Evolutionary conservation across 2,888 invertebrate genomes (phyloP), one percentile per base, ranked within the genome.

Genomic region (Marasmarcha lunaedactyla): DNA sequence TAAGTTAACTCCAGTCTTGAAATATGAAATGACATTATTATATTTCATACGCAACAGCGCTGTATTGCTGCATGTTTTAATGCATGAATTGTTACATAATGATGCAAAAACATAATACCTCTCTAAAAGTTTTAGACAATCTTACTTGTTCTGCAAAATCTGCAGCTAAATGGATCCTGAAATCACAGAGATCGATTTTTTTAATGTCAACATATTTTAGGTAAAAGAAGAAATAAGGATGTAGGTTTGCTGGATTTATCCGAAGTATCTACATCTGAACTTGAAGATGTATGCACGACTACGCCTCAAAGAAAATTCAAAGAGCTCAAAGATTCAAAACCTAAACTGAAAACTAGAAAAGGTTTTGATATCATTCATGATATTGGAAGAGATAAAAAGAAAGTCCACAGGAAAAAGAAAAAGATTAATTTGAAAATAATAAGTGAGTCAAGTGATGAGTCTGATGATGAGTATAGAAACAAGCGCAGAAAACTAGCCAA

Each of bases 401-500:
- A 52, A 47, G 43, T 35, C 42, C 52, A 55, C 14, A 44, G 53
- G 4, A 43, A 44, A 14, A 71, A 65, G 52, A 71, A 60, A 44
- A 76, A 63, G 52, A 13, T 55, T 37, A 49, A 47, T 39, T 38
- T 55, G 4, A 63, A 63, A 52, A 45, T 60, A 38, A 42, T 67
- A 10, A 62, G 55, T 50, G 72, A 72, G 45, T 62, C 70, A 15
- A 81, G 79, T 59, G 81, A 77, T 39, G 74, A 77, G 46, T 74
- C 78, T 36, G 78, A 76, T 47, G 74, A 71, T 60, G 79, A 81
- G 54, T 74, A 74, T 40, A 69, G 62, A 54, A 71, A 70, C 50
- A 78, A 74, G 57, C 60, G 81, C 49, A 65, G 71, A 46, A 85
- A 85, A 59, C 57, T 88, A 45, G 85, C 84, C 46, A 71, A 86